Conservation (phyloP, 2,797 vertebrate species). For the Melanotaenia parkinsoni region DNA sequence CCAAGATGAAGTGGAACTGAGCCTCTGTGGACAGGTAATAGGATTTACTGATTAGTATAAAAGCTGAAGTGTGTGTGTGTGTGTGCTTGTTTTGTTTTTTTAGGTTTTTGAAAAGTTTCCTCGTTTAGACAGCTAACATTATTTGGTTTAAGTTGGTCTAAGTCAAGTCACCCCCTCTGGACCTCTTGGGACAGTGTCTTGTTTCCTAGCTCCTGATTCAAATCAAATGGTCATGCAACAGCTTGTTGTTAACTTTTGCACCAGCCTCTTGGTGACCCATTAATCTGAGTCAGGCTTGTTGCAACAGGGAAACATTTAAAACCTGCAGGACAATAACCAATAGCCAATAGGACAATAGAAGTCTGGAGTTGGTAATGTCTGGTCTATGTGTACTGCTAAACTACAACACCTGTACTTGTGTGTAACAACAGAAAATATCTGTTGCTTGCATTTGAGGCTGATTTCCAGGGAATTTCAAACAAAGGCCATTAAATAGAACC, state of each 20-base stretch:
- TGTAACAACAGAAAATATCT: background rate
- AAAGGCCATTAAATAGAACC: too few species aligned
- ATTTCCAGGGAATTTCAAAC: background rate
- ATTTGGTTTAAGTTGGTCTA: background rate
- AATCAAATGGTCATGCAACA: too few species aligned
- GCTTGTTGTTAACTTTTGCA: too few species aligned
- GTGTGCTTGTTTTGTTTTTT: background rate
- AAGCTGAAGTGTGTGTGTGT: background rate
- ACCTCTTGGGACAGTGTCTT: too few species aligned
- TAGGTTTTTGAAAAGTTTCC: background rate
- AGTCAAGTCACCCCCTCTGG: too few species aligned
- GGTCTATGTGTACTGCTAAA: background rate
- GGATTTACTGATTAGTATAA: background rate
- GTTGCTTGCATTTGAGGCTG: accelerated
- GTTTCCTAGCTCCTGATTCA: too few species aligned
- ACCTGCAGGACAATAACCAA: too few species aligned
- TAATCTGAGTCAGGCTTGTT: too few species aligned
- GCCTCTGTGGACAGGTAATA: background rate
- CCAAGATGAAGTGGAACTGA: background rate
- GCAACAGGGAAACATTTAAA: too few species aligned
- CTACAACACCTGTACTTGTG: background rate
- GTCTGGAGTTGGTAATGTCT: too few species aligned
- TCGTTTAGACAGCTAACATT: background rate
- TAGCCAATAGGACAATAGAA: too few species aligned
- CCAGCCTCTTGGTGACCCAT: too few species aligned